Evolutionary conservation across 2,797 vertebrate species (phyloP), one percentile per base, ranked within the genome.

Genomic region (Bradypodion pumilum): DNA sequence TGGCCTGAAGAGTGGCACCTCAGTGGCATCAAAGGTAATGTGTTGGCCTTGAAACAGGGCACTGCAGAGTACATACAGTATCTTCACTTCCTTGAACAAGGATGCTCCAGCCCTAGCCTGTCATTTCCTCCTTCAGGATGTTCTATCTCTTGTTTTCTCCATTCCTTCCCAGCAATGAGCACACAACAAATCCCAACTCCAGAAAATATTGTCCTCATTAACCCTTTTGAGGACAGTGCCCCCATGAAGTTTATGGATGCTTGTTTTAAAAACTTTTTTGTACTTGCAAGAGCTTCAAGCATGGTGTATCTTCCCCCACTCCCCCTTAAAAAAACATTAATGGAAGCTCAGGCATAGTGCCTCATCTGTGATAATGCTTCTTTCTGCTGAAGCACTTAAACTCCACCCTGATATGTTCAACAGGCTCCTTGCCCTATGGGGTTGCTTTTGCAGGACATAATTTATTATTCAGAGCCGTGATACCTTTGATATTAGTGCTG

Each of bases 11-110:
- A 96, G 84, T 77, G 92, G 85, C 75, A 91, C 94, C 7, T 90
- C 94, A 1, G 91, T 96, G 84, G 92, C 96, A 82, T 96, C 98
- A 52, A 98, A 98, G 97, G 95, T 83, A 92, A 44, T 25, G 56
- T 29, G 1, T 27, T 4, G 23, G 25, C 27, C 21, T n/a, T 69
- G 65, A n/a, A 27, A 27, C 46, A 65, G 42, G 65, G 29, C 32
- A 13, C 25, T 42, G 21, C 19, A 60, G 68, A 25, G 19, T n/a
- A 1, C 29, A n/a, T n/a, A n/a, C n/a, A n/a, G n/a, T n/a, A n/a
- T n/a, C 16, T 29, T 42, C 13, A 21, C 15, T 13, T 49, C 72
- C 44, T 73, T 19, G 16, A 5, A 29, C 37, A 66, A 32, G 63
- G 13, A 32, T 32, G 63, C 37, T 46, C 35, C 23, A 42, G 35